These are phyloP conservation scores for Corbicula japonica DNA, from an alignment of 2,888 invertebrate genomes.

Conservation along the genomic window DNA sequence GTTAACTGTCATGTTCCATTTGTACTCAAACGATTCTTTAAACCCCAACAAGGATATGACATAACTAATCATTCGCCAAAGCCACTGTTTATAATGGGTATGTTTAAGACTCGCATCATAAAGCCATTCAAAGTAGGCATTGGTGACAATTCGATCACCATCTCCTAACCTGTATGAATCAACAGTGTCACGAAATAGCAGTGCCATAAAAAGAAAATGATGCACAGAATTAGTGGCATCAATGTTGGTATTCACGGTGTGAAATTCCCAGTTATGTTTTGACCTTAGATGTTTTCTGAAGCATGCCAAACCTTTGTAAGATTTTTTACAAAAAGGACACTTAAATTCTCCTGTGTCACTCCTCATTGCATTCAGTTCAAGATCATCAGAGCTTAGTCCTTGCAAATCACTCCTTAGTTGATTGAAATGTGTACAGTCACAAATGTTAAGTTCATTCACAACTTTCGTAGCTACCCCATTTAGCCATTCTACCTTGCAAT, in stretches of 20 bases:
- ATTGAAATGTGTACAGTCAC: no score
- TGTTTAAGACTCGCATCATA: constrained; percentile 14
- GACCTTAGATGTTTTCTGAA: constrained; percentile 25
- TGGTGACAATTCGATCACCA: constrained; percentile 11
- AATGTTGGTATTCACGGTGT: constrained; percentile 3
- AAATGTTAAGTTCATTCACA: constrained; percentile 18
- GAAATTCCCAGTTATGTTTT: constrained; percentile 35
- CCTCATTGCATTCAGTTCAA: constrained; percentile 24
- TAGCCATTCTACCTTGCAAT: constrained; percentile 15
- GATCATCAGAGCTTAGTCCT: constrained; percentile 18
- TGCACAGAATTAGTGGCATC: constrained; percentile 19
- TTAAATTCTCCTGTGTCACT: constrained; percentile 8
- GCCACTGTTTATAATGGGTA: constrained; percentile 33
- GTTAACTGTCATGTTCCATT: no score
- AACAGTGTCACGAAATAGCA: constrained; percentile 34
- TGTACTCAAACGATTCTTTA: constrained; percentile 27
- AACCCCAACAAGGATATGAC: constrained; percentile 8
- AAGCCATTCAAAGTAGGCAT: constrained; percentile 32
- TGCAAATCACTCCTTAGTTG: constrained; percentile 14
- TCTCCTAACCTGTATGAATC: constrained; percentile 27
- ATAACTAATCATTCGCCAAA: constrained; percentile 42
- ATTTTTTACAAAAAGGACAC: constrained; percentile 42
- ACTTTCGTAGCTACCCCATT: constrained; percentile 14
- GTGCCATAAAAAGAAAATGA: constrained; percentile 31
- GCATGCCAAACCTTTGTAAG: no score